Percentiles rank a stretch among this genome's conserved stretches.
phyloP scores from a whole-genome alignment of 2,113 vertebrate species.

The Chlamydotis undulata region DNA sequence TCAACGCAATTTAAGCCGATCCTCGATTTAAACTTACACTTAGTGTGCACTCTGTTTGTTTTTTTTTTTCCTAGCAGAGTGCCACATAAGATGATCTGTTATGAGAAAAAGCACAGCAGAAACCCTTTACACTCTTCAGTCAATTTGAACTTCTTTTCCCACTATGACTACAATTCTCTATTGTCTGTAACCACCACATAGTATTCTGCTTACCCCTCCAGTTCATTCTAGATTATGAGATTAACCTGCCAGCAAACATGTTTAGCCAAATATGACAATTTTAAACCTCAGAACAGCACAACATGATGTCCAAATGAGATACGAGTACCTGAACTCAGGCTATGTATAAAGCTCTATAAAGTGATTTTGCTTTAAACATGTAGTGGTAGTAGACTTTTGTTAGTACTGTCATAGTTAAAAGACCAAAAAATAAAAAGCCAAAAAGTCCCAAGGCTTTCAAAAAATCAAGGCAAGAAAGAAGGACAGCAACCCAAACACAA shows the following conservation, averaged over 20 bases:
- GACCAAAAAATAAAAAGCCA: accelerated
- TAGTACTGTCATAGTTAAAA: not conserved
- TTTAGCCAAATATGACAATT: not conserved
- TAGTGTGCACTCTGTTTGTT: not conserved
- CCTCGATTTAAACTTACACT: not conserved
- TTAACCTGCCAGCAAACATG: not conserved
- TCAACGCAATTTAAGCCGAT: not conserved
- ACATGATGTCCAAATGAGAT: not conserved
- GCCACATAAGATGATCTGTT: not conserved
- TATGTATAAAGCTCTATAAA: not conserved
- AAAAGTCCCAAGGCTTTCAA: not conserved
- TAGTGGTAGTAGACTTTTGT: not conserved
- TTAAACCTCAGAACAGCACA: not conserved
- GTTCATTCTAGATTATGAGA: not conserved
- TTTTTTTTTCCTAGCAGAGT: not conserved
- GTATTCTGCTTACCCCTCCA: not conserved
- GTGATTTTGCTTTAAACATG: not conserved
- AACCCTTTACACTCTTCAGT: not conserved
- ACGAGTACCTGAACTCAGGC: not conserved
- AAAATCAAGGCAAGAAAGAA: not conserved
- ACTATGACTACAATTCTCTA: not conserved
- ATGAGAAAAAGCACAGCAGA: not conserved
- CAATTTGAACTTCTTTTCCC: not conserved
- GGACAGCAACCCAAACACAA: not conserved
- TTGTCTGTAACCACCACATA: not conserved